These are phyloP conservation scores for Microctenopoma lineatum DNA, from an alignment of 2,797 vertebrate species.

Conservation along the genomic window DNA sequence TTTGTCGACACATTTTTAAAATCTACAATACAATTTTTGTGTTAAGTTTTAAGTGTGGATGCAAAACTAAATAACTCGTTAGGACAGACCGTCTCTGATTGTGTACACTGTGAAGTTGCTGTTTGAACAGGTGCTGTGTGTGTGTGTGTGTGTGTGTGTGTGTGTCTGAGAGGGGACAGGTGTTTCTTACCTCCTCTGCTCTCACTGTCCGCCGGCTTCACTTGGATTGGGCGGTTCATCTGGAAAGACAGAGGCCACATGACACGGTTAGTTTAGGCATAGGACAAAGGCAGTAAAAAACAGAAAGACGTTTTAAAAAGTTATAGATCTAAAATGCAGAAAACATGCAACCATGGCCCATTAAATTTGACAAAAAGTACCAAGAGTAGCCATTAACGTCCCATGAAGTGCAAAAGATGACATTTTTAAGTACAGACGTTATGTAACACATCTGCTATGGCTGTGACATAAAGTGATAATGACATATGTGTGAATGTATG, in stretches of 20 bases:
- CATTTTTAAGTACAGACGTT: not conserved
- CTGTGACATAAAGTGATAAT: conserved; percentile 10
- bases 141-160: conserved; percentile 51
- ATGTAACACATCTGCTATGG: conserved; percentile 5
- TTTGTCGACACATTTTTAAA: too few relatives aligned
- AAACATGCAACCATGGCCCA: not conserved
- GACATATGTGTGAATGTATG: conserved; percentile 25
- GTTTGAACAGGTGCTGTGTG: conserved; percentile 61
- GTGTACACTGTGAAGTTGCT: conserved; percentile 19
- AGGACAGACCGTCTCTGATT: not conserved
- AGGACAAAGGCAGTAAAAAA: not conserved
- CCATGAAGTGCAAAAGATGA: conserved; percentile 4
- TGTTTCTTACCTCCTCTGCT: conserved; percentile 94
- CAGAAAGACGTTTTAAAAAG: not conserved
- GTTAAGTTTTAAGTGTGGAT: conserved; percentile 2
- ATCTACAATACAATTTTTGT: too few relatives aligned
- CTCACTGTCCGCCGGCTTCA: conserved; percentile 98
- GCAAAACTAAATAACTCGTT: not conserved
- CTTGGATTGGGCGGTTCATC: conserved; percentile 99
- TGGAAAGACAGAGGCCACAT: conserved; percentile 70
- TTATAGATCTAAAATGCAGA: not conserved
- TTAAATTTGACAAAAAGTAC: not conserved
- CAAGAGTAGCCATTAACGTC: not conserved
- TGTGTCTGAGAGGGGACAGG: conserved; percentile 42
- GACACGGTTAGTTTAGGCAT: conserved; percentile 13